A percentile compares a stretch with the other conserved stretches of the same genome.
phyloP scores from a whole-genome alignment of 2,888 invertebrate genomes.

The Oligia strigilis region DNA sequence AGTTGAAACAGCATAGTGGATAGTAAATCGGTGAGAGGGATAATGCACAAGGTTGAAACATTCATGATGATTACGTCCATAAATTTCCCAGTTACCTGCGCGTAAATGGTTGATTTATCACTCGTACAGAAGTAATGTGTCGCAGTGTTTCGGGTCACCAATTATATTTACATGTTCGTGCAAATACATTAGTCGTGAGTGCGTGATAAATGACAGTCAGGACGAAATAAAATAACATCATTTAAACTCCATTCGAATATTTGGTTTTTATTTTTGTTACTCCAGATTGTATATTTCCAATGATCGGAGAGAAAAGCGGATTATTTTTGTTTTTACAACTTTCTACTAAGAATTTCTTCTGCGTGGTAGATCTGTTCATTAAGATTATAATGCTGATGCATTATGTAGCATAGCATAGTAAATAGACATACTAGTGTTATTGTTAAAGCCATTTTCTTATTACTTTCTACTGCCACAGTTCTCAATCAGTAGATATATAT shows the following conservation, averaged over 20 bases:
- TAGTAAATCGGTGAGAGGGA: constrained; percentile 67
- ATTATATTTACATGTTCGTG: constrained; percentile 66
- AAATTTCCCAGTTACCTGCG: constrained; percentile 78
- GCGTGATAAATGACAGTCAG: constrained; percentile 57
- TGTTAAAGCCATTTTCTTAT: not conserved
- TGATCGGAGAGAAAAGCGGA: not conserved
- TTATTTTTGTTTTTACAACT: constrained; percentile 1
- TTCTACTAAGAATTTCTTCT: not conserved
- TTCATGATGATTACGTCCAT: constrained; percentile 81
- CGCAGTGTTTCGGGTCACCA: constrained; percentile 69
- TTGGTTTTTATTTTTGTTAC: constrained; percentile 25
- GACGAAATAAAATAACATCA: constrained; percentile 51
- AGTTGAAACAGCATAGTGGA: constrained; percentile 57
- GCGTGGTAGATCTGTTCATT: not conserved
- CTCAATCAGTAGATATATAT: not conserved
- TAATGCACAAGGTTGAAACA: constrained; percentile 77
- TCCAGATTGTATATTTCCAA: constrained; percentile 19
- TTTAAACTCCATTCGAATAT: constrained; percentile 37
- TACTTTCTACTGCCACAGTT: not conserved
- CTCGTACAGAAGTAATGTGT: constrained; percentile 73
- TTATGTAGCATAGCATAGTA: no score
- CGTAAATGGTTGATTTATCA: constrained; percentile 81
- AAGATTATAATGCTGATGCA: not conserved
- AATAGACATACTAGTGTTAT: not conserved
- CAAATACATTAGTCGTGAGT: constrained; percentile 61